Percentiles rank a stretch among this genome's conserved stretches.
Conservation (phyloP, 2,113 vertebrate species). For the Hydrolagus affinis region DNA sequence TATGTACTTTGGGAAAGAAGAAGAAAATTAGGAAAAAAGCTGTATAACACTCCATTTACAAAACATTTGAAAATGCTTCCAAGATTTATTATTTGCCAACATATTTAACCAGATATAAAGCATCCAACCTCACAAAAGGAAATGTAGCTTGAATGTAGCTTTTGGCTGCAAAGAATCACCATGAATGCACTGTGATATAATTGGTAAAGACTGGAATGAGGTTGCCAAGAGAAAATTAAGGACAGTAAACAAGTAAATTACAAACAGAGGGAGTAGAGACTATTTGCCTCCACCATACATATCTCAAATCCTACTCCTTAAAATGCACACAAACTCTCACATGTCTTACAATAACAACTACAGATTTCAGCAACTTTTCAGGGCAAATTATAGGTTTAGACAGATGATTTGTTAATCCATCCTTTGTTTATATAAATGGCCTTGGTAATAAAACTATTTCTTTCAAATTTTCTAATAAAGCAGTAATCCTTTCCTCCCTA, state of each 20-base stretch:
- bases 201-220: background rate
- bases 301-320: background rate
- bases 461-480: background rate
- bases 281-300: background rate
- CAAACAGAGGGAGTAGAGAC: background rate
- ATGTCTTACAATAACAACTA: background rate
- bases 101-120: background rate
- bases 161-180: background rate
- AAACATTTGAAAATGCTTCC: too few relatives aligned
- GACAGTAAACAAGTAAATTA: background rate
- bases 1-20: background rate
- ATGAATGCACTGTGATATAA: background rate
- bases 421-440: background rate
- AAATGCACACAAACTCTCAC: background rate
- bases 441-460: background rate
- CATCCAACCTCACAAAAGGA: too few relatives aligned
- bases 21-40: background rate
- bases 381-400: background rate
- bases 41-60: too few relatives aligned
- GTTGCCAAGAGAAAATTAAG: background rate
- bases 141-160: background rate
- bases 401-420: background rate
- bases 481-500: background rate
- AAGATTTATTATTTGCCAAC: background rate
- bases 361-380: background rate